phyloP scores from a whole-genome alignment of 2,888 invertebrate genomes.

The Matsumyia berberina region DNA sequence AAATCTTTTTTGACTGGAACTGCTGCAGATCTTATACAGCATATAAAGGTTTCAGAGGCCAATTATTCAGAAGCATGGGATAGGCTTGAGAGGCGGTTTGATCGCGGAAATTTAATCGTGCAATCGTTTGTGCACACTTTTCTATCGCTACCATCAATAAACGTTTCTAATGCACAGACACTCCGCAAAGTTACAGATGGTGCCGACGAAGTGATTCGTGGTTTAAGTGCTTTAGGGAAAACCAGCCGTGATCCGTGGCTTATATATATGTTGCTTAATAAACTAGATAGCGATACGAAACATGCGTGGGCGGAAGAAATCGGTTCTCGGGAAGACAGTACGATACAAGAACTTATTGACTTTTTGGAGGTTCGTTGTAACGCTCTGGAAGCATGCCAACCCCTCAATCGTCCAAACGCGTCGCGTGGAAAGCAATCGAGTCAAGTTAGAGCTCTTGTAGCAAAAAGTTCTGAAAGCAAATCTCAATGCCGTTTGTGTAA shows the following conservation, averaged over 20 bases:
- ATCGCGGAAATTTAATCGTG: too few relatives aligned
- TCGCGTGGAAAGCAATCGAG: neutral
- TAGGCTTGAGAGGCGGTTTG: too few relatives aligned
- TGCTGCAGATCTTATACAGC: too few relatives aligned
- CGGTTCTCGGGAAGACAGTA: neutral
- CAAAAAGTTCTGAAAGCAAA: too few relatives aligned
- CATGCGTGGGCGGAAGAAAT: neutral
- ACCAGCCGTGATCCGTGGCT: neutral
- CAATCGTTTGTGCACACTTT: too few relatives aligned
- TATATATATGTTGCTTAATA: neutral
- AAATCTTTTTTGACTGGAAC: too few relatives aligned
- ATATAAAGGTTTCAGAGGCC: too few relatives aligned
- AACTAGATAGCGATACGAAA: neutral
- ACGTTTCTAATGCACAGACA: neutral
- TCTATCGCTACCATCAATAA: neutral
- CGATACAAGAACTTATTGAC: neutral
- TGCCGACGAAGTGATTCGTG: too few relatives aligned
- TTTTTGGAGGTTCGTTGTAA: neutral
- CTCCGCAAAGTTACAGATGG: too few relatives aligned
- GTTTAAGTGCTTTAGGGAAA: neutral
- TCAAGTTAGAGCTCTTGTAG: neutral
- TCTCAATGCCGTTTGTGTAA: too few relatives aligned
- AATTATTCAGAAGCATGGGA: too few relatives aligned
- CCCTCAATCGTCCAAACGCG: neutral
- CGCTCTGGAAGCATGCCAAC: neutral